Base-by-base conservation (phyloP, 2,888 invertebrate genomes). In the Cheilosia vulpina region DNA sequence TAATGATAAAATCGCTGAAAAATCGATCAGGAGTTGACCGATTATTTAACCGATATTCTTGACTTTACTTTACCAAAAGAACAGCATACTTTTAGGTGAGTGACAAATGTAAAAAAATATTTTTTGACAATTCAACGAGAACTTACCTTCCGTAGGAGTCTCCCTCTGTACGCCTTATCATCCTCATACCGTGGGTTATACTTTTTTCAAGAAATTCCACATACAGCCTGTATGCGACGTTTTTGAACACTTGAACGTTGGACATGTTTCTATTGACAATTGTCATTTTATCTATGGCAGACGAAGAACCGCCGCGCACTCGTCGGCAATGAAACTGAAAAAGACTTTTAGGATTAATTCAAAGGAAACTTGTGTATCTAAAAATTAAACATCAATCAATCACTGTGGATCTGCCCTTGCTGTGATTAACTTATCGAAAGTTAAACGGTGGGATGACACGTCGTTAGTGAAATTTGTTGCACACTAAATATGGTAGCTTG, bases 141-240 rank as follows among this genome's bases (percentile, higher is more conserved):
- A 38, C 69, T 34, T 41, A 85, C 85, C 75, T 72, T 66, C 85
- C 85, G 45, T 81, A 81, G 2, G 85, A 85, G 34, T 85, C 85
- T 4, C 68, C 62, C 21, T 85, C 62, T 4, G 85, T 85, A 9
- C 85, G 60, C 0, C 57, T 58, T 21, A 85, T 81, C 85, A 85
- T 85, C 41, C 85, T 11, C 34, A 85, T 9, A 0, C 85, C 85
- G 27, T 85, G 85, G 0, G 81, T 53, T 9, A 76, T 63, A 43
- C 85, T 81, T 57, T 31, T 71, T 21, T 81, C 85, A 13, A 85
- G 81, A 41, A 77, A 85, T 68, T 85, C 85, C 15, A 66, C 52
- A 19, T 58, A 81, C 0, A 85, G 81, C 6, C 63, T 65, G 50
- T 45, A 11, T 2, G 66, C 71, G 0, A 52, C 45, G 21, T 47